Evolutionary conservation across 2,888 invertebrate species (phyloP), one percentile per base, ranked within the genome.

Genomic region (Phyllotreta cruciferae): DNA sequence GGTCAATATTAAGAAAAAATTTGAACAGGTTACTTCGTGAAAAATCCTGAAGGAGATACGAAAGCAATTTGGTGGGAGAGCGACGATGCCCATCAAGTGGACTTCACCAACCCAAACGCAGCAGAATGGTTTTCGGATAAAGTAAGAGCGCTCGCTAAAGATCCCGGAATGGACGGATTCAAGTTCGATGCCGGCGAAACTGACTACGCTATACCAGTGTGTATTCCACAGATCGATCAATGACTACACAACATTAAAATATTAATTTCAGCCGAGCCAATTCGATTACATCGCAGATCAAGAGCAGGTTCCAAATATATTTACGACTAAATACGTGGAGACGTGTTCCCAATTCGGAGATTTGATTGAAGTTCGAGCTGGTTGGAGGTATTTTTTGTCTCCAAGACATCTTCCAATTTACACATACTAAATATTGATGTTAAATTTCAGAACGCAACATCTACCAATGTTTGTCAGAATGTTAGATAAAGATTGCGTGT

Each of bases 161-260:
- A 85, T 6, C 87, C 87, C 58, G 90, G 87, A 0, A 86, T 94
- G 14, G 89, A 91, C 72, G 87, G 88, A 63, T 87, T 91, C 70
- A 93, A 93, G 81, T 93, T 93, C 72, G 92, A 93, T 74, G 93
- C 92, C 45, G 94, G 93, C 34, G 92, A 93, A 78, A 83, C 85
- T 0, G 86, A 87, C 71, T 91, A 88, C 86, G 80, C 87, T 45
- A 89, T 90, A 38, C 84, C 86, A 78, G 83, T 87, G 69, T 74
- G 60, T 49, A 8, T 6, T 42, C 35, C 34, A 1, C 14, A 44
- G 7, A 44, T 44, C 10, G 14, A 7, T 44, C 10, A 44, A 7
- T 10, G 14, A 10, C 10, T 7, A 44, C 14, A 10, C 10, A n/a
- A 44, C 10, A 44, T 44, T 11, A 11, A 14, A 44, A n/a, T 44